Evolutionary conservation across 2,888 invertebrate genomes (phyloP), one percentile per base, ranked within the genome.

Genomic region (Galeopsomyia nigrocyanea): DNA sequence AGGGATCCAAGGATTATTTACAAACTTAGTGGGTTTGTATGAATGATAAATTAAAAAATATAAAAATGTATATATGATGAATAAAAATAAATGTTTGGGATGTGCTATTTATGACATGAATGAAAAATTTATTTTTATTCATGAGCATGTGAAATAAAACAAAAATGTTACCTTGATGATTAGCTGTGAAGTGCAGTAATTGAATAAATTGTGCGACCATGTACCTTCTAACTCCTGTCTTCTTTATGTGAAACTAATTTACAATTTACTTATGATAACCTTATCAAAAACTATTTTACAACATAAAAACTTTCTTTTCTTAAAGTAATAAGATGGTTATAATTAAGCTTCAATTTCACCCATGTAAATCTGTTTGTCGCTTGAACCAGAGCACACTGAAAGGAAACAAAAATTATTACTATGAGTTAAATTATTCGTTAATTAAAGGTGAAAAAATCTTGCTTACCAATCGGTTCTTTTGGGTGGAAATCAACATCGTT

Each of bases 401-500:
- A 89, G 66, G 76, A 71, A 71, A 39, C 68, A 57, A 65, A 61
- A 66, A 39, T 47, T 57, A 65, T 60, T 39, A 39, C 16, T 58
- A 49, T 49, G 22, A 13, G 13, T 49, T 49, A 19, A 14, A 31
- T 53, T 51, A 31, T 26, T 26, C 3, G 26, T 5, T 3, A 26
- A 26, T 26, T 3, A 64, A 7, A 39, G 39, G 10, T 39, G 13
- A 39, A 39, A 39, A 9, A 7, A 31, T 31, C 3, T 31, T 39
- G 56, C 65, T 79, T 85, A 92, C 92, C 85, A 66, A 99, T 93
- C 6, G 98, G 95, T 86, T 99, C 98, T 47, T 90, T 91, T 0
- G 94, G 95, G 88, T 99, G 99, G 87, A 99, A 98, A 86, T 96
- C 95, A 0, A 97, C 93, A 85, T 96, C 97, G 84, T 98, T 99